These are phyloP conservation scores for Papilio aristodemus DNA, from an alignment of 1,140 invertebrate species.

Conservation along the genomic window DNA sequence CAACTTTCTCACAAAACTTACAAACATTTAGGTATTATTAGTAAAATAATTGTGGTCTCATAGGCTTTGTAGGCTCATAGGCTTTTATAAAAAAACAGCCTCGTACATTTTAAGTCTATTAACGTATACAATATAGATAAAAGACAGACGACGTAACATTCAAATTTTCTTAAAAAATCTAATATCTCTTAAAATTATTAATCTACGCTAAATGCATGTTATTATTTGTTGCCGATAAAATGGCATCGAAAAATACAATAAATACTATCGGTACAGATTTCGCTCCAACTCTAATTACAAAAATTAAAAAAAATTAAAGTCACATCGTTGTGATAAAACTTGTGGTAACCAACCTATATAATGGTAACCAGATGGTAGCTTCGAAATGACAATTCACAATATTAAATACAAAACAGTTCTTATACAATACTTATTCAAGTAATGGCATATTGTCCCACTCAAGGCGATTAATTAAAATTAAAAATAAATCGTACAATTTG, in stretches of 20 bases:
- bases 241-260: not conserved
- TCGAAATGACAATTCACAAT: constrained; percentile 16
- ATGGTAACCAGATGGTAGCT: constrained; percentile 32
- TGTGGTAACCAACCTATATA: constrained; percentile 24
- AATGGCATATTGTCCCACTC: constrained; percentile 27
- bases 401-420: not conserved
- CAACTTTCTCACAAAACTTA: constrained; percentile 31
- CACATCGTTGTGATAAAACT: not conserved
- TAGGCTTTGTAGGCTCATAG: constrained; percentile 8
- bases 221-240: not conserved
- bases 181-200: constrained; percentile 3
- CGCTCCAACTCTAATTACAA: not conserved
- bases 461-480: constrained; percentile 18
- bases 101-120: constrained; percentile 12
- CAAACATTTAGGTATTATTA: constrained; percentile 35
- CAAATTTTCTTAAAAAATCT: constrained; percentile 15
- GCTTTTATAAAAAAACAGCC: constrained; percentile 12
- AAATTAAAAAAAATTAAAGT: not conserved
- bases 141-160: not conserved
- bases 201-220: constrained; percentile 21
- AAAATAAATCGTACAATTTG: constrained; percentile 18
- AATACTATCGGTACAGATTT: not conserved
- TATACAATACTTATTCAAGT: constrained; percentile 18
- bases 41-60: constrained; percentile 9
- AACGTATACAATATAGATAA: not conserved